These are phyloP conservation scores for Thaumatotibia leucotreta DNA, from an alignment of 1,140 invertebrate species.

Conservation along the genomic window DNA sequence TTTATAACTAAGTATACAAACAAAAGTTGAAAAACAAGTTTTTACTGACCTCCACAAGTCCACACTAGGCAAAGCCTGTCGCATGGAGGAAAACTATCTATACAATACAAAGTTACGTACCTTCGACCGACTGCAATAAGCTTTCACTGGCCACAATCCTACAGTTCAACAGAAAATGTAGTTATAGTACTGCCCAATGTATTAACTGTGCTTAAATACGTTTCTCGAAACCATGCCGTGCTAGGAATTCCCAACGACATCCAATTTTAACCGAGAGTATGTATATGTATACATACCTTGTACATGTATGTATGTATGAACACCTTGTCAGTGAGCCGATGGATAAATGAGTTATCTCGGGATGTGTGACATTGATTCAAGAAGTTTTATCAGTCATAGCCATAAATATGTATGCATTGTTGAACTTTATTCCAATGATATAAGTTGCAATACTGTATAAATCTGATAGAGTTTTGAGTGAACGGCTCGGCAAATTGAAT, in stretches of 20 bases:
- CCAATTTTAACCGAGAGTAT: background rate
- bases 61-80: no score
- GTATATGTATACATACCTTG: background rate
- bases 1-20: no score
- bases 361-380: background rate
- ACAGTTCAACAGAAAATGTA: no score
- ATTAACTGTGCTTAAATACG: background rate
- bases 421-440: background rate
- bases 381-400: background rate
- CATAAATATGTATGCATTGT: background rate
- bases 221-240: background rate
- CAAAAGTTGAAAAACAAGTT: no score
- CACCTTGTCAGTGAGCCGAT: background rate
- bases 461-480: background rate
- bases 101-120: no score
- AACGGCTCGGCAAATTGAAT: background rate
- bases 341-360: background rate
- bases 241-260: background rate
- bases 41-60: no score
- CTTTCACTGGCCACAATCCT: no score
- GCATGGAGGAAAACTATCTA: no score
- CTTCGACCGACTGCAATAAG: no score
- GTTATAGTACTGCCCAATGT: background rate
- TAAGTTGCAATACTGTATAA: background rate
- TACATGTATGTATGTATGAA: background rate